These are phyloP conservation scores for Chamaea fasciata DNA, from an alignment of 2,113 vertebrate genomes.

Conservation along the genomic window DNA sequence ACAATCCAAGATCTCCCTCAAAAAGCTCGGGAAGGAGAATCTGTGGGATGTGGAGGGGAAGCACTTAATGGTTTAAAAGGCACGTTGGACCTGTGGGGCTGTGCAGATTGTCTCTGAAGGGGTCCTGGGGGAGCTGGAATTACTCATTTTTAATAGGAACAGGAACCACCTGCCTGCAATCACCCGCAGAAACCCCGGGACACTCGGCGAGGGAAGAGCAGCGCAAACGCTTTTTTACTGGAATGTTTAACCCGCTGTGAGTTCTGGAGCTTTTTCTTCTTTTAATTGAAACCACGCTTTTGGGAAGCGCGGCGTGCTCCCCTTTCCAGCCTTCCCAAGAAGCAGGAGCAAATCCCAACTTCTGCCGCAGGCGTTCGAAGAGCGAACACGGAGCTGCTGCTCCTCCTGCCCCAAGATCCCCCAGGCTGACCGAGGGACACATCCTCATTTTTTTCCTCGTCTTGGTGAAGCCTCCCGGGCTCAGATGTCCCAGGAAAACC, in stretches of 20 bases:
- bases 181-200: slow-evolving; percentile 16
- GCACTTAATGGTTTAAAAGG: slow-evolving; percentile 25
- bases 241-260: background rate
- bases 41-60: background rate
- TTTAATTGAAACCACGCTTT: slow-evolving; percentile 45
- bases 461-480: background rate
- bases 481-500: background rate
- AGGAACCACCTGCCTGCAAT: slow-evolving; percentile 61
- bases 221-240: background rate
- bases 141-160: slow-evolving; percentile 56
- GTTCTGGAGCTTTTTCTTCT: slow-evolving; percentile 31
- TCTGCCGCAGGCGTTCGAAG: rapidly evolving
- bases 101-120: slow-evolving; percentile 36
- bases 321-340: background rate
- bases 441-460: background rate
- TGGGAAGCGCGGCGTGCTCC: background rate
- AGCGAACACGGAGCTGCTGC: background rate
- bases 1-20: background rate
- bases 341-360: background rate
- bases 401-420: background rate
- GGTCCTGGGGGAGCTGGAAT: slow-evolving; percentile 26
- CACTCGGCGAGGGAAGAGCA: slow-evolving; percentile 19
- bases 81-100: background rate
- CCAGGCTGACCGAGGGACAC: background rate
- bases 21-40: background rate